These are phyloP conservation scores for Eumacrocentrus americanus DNA, from an alignment of 2,888 invertebrate species.

Conservation along the genomic window DNA sequence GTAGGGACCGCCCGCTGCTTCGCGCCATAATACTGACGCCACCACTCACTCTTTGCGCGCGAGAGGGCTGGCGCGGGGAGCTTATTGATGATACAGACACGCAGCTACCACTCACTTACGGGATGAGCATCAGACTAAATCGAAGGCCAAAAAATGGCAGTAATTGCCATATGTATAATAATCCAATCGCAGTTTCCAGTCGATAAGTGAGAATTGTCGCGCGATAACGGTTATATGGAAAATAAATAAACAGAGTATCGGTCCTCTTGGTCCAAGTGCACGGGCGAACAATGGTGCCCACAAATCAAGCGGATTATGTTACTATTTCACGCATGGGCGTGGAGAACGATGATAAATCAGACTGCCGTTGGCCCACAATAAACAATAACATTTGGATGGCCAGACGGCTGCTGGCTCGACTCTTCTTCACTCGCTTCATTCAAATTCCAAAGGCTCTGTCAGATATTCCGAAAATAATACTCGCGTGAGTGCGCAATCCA, in stretches of 20 bases:
- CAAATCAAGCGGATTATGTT: constrained; percentile 60
- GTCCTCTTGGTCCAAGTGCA: too few relatives aligned
- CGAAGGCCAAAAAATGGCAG: too few relatives aligned
- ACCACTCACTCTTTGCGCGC: constrained; percentile 29
- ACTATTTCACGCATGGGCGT: constrained; percentile 58
- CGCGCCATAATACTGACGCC: constrained; percentile 56
- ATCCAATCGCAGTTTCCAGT: too few relatives aligned
- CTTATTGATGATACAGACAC: constrained; percentile 54
- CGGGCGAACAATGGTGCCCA: constrained; percentile 53
- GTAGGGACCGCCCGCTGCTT: constrained; percentile 60
- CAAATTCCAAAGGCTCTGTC: background rate
- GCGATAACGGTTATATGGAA: constrained; percentile 12
- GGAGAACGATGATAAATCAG: constrained; percentile 55
- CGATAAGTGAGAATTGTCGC: constrained; percentile 24
- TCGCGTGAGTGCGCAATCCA: background rate
- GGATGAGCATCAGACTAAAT: too few relatives aligned
- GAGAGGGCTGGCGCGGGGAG: constrained; percentile 47
- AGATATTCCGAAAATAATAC: constrained; percentile 34
- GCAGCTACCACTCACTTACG: constrained; percentile 51
- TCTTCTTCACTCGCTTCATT: constrained; percentile 10
- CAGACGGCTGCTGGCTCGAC: constrained; percentile 37
- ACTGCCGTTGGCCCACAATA: constrained; percentile 54
- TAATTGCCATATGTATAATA: too few relatives aligned
- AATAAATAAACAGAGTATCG: constrained; percentile 25
- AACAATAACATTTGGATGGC: constrained; percentile 56